Evolutionary conservation across 1,140 invertebrate genomes (phyloP), one percentile per base, ranked within the genome.

Genomic region (Anthonomus grandis): DNA sequence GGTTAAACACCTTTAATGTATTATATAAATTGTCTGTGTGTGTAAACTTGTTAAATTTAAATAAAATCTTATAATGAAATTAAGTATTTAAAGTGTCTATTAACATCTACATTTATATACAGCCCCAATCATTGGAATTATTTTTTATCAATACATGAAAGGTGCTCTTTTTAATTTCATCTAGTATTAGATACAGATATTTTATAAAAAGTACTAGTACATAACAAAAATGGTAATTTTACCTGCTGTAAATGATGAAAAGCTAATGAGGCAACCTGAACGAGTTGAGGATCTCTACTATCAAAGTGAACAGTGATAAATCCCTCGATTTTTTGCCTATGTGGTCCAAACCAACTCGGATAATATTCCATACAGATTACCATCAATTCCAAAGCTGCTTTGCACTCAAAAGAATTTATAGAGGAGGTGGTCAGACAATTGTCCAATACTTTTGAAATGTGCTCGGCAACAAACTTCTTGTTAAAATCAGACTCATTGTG

Each of bases 211-310:
- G n/a, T n/a, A n/a, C n/a, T n/a, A n/a, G n/a, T n/a, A n/a, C n/a
- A n/a, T n/a, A n/a, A n/a, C n/a, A n/a, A n/a, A n/a, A n/a, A n/a
- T n/a, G n/a, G n/a, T n/a, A n/a, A n/a, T n/a, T n/a, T n/a, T n/a
- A 62, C 59, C 31, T 57, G 49, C 19, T 62, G 59, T 15, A 62
- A 53, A 38, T 53, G 48, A 49, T 62, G 59, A 18, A 62, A 62
- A 22, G 59, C 59, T 17, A 47, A 10, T 31, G 54, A 48, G 22
- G 59, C 54, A 23, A 23, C 47, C 22, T 46, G 6, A 1, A 62
- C 49, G 4, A 62, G 10, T 15, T 55, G 27, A 9, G 19, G 41
- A 31, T 42, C 12, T 8, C 31, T 21, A 44, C 15, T 49, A 46
- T 62, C 59, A 41, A 62, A 45, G 41, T 46, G 37, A 24, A 41